Conservation (phyloP, 64 coral and sea anemone genomes). For the Orbicella faveolata region DNA sequence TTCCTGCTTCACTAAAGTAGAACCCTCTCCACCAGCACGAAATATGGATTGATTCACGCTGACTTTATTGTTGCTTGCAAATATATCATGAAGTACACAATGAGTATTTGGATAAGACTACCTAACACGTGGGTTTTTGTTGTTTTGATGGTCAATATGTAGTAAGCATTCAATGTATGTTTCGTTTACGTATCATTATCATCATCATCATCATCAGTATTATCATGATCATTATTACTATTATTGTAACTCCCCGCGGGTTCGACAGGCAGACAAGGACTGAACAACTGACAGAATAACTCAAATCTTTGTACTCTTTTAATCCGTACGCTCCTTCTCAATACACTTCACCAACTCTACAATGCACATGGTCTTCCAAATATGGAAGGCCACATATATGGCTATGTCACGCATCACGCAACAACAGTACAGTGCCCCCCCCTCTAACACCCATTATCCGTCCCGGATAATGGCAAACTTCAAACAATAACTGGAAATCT, state of each 20-base stretch:
- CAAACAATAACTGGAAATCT: no score
- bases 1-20: neutral
- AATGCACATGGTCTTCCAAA: no score
- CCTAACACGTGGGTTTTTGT: neutral
- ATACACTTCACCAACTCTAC: no score
- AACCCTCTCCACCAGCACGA: conserved; percentile 6
- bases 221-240: neutral
- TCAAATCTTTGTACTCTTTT: no score
- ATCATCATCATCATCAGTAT: neutral
- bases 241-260: neutral
- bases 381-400: no score
- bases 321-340: no score
- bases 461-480: no score
- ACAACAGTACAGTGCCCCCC: no score
- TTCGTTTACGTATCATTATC: neutral
- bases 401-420: no score
- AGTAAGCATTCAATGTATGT: neutral
- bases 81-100: neutral
- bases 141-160: neutral
- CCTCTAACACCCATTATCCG: no score
- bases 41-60: neutral
- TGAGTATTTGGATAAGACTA: neutral
- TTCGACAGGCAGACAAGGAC: no score
- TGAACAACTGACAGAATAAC: no score
- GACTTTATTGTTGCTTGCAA: neutral